Percentiles rank a stretch among this genome's conserved stretches.
Evolutionary conservation across 2,797 vertebrate genomes (phyloP).

Genomic region (Leontopithecus rosalia): DNA sequence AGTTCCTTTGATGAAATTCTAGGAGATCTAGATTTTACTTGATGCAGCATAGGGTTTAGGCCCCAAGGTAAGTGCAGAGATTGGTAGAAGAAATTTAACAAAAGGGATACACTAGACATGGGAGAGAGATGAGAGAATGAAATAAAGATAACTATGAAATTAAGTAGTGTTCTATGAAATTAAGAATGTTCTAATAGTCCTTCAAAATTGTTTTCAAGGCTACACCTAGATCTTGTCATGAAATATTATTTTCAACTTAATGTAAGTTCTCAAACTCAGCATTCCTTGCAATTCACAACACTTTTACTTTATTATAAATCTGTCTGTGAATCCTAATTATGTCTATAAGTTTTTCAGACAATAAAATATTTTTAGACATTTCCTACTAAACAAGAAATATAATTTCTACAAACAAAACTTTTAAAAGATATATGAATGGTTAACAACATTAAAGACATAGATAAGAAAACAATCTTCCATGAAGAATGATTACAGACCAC

Average conservation of each 20-base stretch:
- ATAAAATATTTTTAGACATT: neutral
- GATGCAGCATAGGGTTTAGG: neutral
- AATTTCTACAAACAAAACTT: neutral
- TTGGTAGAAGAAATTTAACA: neutral
- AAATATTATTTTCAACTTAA: neutral
- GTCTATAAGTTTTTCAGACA: neutral
- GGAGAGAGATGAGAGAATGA: neutral
- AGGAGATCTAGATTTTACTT: neutral
- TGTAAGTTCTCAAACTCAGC: neutral
- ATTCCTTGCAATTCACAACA: neutral
- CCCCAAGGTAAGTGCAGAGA: neutral
- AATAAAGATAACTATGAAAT: neutral
- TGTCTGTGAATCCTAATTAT: neutral
- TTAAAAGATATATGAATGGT: neutral
- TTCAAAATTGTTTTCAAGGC: neutral
- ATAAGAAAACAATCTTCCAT: conserved; percentile 17
- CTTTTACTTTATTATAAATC: neutral
- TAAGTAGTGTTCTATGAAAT: neutral
- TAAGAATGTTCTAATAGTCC: neutral
- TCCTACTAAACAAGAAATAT: neutral
- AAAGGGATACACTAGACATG: neutral
- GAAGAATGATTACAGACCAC: neutral
- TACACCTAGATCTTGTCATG: neutral
- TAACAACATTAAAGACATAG: conserved; percentile 8
- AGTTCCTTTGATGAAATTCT: neutral